Evolutionary conservation across 2,888 invertebrate genomes (phyloP).

Genomic region (Hydriomena furcata): DNA sequence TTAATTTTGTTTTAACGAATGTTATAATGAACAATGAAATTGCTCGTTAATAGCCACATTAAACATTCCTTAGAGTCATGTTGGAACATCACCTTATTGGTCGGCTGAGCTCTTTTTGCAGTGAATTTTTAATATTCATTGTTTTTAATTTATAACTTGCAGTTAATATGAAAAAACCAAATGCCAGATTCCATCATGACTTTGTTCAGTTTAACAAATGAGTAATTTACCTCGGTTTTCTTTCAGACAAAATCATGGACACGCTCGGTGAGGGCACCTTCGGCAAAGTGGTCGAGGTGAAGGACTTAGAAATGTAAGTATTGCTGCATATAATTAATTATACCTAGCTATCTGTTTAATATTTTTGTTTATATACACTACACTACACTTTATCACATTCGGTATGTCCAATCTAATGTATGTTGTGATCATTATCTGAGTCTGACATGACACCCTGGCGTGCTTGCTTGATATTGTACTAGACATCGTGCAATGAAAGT

Average conservation of each 20-base stretch:
- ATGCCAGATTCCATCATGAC: conserved; percentile 66
- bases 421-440: background rate
- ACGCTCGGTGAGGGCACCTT: conserved; percentile 99
- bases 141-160: conserved; percentile 14
- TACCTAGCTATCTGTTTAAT: background rate
- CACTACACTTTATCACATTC: background rate
- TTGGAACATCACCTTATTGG: conserved; percentile 54
- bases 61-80: conserved; percentile 52
- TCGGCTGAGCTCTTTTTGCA: conserved; percentile 35
- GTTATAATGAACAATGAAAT: conserved; percentile 31
- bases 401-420: conserved; percentile 3
- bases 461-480: background rate
- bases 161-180: conserved; percentile 35
- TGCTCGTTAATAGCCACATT: conserved; percentile 32
- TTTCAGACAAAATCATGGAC: conserved; percentile 99
- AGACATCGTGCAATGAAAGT: conserved; percentile 3
- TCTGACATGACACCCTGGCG: conserved; percentile 14
- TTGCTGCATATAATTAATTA: conserved; percentile 11
- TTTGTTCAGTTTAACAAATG: conserved; percentile 53
- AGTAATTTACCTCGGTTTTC: conserved; percentile 81
- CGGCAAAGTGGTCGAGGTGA: conserved; percentile 99
- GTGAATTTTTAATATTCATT: conserved; percentile 30
- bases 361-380: background rate
- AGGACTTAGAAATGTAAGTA: conserved; percentile 96
- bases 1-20: conserved; percentile 39